Percentiles rank a stretch among this genome's conserved stretches.
phyloP scores from a whole-genome alignment of 2,113 vertebrate species.

The Argyrosomus japonicus region DNA sequence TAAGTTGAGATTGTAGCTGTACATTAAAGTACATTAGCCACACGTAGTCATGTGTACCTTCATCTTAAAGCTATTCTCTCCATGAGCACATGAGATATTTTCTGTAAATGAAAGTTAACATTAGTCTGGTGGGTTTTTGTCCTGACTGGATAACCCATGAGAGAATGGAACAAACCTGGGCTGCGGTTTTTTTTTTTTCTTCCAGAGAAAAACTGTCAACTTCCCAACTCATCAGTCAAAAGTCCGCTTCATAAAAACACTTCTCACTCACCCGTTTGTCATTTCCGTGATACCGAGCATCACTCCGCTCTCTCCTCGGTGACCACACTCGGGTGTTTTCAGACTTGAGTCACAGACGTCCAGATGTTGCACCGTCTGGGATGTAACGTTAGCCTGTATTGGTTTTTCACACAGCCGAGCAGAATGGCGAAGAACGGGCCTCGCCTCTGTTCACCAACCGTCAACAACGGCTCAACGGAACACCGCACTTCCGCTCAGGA shows the following conservation, averaged over 20 bases:
- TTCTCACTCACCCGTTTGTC: conserved; percentile 79
- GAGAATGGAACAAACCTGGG: conserved; percentile 19
- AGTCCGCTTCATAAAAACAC: neutral
- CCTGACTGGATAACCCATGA: neutral
- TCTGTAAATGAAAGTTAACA: neutral
- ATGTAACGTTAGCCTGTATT: conserved; percentile 1
- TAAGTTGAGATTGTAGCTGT: conserved; percentile 11
- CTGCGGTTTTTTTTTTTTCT: conserved; percentile 8
- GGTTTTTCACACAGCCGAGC: neutral
- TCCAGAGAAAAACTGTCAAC: conserved; percentile 47
- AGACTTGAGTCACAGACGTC: conserved; percentile 32
- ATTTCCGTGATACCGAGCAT: conserved; percentile 82
- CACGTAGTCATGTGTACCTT: neutral
- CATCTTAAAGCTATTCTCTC: neutral
- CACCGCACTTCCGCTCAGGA: neutral
- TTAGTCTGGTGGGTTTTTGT: neutral
- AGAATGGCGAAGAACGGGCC: conserved; percentile 69
- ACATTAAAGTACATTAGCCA: conserved; percentile 1
- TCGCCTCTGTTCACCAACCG: conserved; percentile 52
- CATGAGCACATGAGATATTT: rapidly evolving
- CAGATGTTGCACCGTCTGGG: conserved; percentile 68
- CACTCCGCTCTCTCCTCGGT: conserved; percentile 17
- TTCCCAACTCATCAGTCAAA: conserved; percentile 42
- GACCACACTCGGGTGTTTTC: neutral
- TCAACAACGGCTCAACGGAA: rapidly evolving